Evolutionary conservation across 30 jellyfish, hydroid and myxozoan genomes (phyloP).

Genomic region (Aurelia sp.): DNA sequence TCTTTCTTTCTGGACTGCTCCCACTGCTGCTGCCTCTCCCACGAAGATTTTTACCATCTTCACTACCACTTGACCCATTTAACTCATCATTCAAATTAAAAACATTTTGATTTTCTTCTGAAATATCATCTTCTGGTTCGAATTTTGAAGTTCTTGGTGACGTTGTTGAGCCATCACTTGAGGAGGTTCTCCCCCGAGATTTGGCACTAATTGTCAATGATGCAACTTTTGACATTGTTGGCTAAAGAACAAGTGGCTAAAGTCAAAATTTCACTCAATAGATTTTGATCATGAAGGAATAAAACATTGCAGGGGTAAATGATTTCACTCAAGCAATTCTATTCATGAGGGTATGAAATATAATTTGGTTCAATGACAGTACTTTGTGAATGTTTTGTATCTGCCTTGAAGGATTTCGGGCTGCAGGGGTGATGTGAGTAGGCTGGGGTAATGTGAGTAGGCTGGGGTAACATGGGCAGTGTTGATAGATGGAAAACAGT

Average conservation of each 20-base stretch:
- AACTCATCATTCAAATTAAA: neutral
- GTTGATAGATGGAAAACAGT: no score
- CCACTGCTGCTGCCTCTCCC: slow-evolving; percentile 38
- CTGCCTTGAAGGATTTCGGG: no score
- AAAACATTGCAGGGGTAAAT: no score
- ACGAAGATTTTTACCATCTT: slow-evolving; percentile 28
- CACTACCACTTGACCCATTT: slow-evolving; percentile 51
- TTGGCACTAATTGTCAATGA: slow-evolving; percentile 66
- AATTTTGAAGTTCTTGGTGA: neutral
- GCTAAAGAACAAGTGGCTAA: neutral
- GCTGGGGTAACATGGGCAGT: no score
- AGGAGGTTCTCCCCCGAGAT: slow-evolving; percentile 20
- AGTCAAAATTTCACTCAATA: no score
- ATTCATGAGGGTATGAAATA: no score
- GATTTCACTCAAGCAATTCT: neutral
- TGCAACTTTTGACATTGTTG: slow-evolving; percentile 65
- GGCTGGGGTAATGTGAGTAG: no score
- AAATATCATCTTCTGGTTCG: slow-evolving; percentile 3
- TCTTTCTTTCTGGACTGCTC: slow-evolving; percentile 60
- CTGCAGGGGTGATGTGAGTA: no score
- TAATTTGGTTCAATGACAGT: no score
- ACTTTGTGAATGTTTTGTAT: no score
- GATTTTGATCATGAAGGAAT: no score
- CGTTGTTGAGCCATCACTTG: slow-evolving; percentile 24
- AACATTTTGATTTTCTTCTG: neutral